Evolutionary conservation across 1,140 invertebrate genomes (phyloP).

Genomic region (Scaptomyza hsui): DNA sequence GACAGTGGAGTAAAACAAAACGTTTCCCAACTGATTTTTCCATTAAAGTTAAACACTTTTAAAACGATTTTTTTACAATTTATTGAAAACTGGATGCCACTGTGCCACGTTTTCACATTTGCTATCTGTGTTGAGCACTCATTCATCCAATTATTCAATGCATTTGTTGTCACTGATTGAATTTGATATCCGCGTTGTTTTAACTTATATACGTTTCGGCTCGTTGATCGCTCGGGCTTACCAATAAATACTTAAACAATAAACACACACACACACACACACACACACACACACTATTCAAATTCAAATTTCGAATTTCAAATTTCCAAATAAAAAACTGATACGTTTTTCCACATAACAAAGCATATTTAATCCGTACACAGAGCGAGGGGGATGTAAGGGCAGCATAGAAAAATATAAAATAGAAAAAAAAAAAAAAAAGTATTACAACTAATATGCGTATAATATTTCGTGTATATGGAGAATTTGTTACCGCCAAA

Average conservation of each 20-base stretch:
- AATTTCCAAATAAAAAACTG: neutral
- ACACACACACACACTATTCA: conserved; percentile 24
- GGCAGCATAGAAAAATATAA: neutral
- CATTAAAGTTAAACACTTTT: too few species aligned
- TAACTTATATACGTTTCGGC: conserved; percentile 33
- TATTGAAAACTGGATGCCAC: neutral
- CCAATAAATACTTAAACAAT: conserved; percentile 46
- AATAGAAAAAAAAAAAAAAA: conserved; percentile 7
- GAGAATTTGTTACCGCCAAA: conserved; percentile 22
- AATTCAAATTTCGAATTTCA: conserved; percentile 25
- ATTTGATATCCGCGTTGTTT: conserved; percentile 28
- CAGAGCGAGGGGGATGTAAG: neutral
- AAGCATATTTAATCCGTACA: conserved; percentile 9
- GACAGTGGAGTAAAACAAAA: too few species aligned
- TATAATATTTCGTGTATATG: conserved; percentile 21
- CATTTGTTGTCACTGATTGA: conserved; percentile 28
- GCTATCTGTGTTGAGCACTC: conserved; percentile 20
- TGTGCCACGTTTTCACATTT: conserved; percentile 4
- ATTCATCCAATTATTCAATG: conserved; percentile 39
- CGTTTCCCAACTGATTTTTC: too few species aligned
- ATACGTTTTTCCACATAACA: conserved; percentile 10
- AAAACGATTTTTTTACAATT: too few species aligned
- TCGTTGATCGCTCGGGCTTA: conserved; percentile 43
- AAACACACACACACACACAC: neutral
- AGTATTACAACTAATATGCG: conserved; percentile 23